Percentiles rank a stretch among this genome's conserved stretches.
These are phyloP conservation scores for Pelosia muscerda DNA, from an alignment of 2,888 invertebrate genomes.

Conservation along the genomic window DNA sequence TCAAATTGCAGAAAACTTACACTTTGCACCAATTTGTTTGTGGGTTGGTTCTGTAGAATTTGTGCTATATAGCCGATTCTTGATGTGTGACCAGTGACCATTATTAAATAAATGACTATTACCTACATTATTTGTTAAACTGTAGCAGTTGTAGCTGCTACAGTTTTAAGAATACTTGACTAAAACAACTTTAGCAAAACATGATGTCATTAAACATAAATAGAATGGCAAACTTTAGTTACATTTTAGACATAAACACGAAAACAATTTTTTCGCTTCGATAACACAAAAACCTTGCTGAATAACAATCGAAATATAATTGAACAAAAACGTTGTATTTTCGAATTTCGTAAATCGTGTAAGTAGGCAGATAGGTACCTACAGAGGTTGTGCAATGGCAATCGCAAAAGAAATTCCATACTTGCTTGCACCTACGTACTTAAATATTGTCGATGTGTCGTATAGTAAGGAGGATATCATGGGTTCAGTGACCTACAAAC, in stretches of 20 bases:
- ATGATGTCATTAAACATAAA: background rate
- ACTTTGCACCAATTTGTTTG: too few species aligned
- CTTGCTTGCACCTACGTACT: background rate
- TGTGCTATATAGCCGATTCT: too few species aligned
- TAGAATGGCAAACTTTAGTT: background rate
- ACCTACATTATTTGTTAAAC: background rate
- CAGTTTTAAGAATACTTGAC: background rate
- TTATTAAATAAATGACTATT: too few species aligned
- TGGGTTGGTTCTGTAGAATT: too few species aligned
- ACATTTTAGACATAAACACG: background rate
- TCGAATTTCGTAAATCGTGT: background rate
- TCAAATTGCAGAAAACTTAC: too few species aligned
- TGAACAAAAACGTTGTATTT: background rate
- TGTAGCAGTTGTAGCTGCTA: background rate
- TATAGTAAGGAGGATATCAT: background rate
- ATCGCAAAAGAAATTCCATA: background rate
- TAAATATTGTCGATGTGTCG: background rate
- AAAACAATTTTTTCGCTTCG: background rate
- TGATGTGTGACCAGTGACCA: too few species aligned
- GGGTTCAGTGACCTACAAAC: constrained; percentile 12
- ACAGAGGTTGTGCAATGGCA: background rate
- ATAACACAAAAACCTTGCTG: too few species aligned
- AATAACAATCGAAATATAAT: background rate
- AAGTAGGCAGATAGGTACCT: background rate
- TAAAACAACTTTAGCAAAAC: background rate